Evolutionary conservation across 2,888 invertebrate species (phyloP), one percentile per base, ranked within the genome.

Genomic region (Halictus quadricinctus): DNA sequence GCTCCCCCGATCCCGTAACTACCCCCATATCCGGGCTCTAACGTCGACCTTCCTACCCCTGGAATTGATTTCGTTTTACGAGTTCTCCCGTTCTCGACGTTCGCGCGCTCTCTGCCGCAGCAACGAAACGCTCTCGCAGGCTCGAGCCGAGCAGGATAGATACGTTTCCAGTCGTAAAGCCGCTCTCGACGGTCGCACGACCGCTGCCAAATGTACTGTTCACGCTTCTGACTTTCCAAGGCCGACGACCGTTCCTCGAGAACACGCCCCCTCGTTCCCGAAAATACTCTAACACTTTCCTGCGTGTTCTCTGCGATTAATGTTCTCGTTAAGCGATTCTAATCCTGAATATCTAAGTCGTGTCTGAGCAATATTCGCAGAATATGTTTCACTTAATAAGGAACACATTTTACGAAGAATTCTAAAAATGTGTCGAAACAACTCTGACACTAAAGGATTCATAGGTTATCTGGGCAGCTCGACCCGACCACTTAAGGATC

Each of bases 11-110:
- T 70, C 79, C 73, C 76, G 80, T 83, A 89, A 85, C 85, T 87
- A 76, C 72, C 75, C 72, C 77, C 41, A 76, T 80, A 88, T 89
- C 81, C 86, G 85, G 79, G 70, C 75, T 76, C 76, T 84, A 91
- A 90, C 83, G 80, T 75, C 78, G 74, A 76, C 70, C 46, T 72
- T 70, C 69, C 73, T 81, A 76, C 77, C 79, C 79, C 75, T 69
- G 79, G 89, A 91, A 90, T 90, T 90, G 90, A 90, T 91, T 90
- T 87, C 89, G 73, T 90, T 90, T 90, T 89, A 90, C 91, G 91
- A 90, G 82, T 86, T 58, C 58, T 83, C 76, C 70, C 50, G 48
- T 79, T 70, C 80, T 75, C 70, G 54, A 29, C 54, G 25, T 29
- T 15, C 29, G 60, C 64, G 46, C 64, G 66, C 58, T 48, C 48